phyloP scores from a whole-genome alignment of 1,140 invertebrate species.

The Drosophila tani region DNA sequence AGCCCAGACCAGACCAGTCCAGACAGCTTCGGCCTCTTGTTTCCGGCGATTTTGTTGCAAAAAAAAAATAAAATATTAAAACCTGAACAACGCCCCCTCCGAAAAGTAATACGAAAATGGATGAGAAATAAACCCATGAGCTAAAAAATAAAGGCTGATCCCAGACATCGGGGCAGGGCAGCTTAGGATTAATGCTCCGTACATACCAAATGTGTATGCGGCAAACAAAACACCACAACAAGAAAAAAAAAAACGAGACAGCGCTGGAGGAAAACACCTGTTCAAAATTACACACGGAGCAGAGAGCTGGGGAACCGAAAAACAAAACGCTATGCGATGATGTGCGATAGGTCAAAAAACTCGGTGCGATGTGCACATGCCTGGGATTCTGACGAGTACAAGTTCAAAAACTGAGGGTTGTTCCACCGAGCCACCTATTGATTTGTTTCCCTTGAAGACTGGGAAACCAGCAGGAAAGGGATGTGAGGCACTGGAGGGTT shows the following conservation, averaged over 20 bases:
- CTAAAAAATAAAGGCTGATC: conserved; percentile 7
- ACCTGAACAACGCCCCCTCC: conserved; percentile 20
- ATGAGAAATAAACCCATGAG: conserved; percentile 17
- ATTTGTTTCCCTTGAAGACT: conserved; percentile 34
- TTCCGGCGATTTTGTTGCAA: conserved; percentile 36
- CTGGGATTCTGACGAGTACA: conserved; percentile 24
- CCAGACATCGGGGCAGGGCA: conserved; percentile 28
- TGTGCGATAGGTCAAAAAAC: conserved; percentile 62
- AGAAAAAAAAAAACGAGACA: conserved; percentile 10
- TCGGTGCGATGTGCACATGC: conserved; percentile 31
- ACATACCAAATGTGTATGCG: conserved; percentile 10
- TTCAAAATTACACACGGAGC: conserved; percentile 55
- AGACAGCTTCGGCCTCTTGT: conserved; percentile 27
- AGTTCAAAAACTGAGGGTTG: conserved; percentile 42
- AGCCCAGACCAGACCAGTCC: conserved; percentile 15
- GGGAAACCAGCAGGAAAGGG: not conserved
- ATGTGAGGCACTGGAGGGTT: conserved; percentile 13
- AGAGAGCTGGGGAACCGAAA: conserved; percentile 7
- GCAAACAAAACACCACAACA: conserved; percentile 40
- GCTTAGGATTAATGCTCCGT: conserved; percentile 42
- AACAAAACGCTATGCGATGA: conserved; percentile 28
- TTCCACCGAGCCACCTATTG: conserved; percentile 40
- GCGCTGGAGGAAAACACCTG: conserved; percentile 43
- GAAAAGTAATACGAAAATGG: conserved; percentile 16
- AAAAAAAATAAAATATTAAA: conserved; percentile 35